These are phyloP conservation scores for Panurus biarmicus DNA, from an alignment of 2,113 vertebrate species.

Conservation along the genomic window DNA sequence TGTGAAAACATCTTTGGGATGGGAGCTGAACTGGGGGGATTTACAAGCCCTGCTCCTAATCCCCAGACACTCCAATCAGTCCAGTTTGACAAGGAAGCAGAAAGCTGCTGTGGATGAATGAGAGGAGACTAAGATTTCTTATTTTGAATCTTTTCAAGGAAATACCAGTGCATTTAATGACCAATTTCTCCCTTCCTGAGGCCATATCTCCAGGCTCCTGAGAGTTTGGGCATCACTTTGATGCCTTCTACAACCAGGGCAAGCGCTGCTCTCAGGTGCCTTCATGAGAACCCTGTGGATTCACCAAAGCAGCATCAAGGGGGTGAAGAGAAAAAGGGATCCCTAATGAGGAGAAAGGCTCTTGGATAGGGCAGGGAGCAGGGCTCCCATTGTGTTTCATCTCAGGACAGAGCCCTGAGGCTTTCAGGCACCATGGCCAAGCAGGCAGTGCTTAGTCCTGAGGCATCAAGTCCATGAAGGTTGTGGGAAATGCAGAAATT, in stretches of 20 bases:
- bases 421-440: neutral
- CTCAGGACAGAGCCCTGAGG: neutral
- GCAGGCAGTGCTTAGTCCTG: neutral
- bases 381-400: neutral
- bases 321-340: neutral
- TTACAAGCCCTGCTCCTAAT: slow-evolving; percentile 17
- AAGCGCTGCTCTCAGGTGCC: neutral
- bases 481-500: neutral
- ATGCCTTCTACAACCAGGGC: neutral
- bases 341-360: neutral
- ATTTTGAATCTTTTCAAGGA: slow-evolving; percentile 6
- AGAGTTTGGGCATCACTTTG: neutral
- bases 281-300: neutral
- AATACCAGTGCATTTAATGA: slow-evolving; percentile 3
- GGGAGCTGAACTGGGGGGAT: slow-evolving; percentile 3
- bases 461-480: neutral
- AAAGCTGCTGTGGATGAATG: neutral
- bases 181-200: neutral
- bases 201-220: neutral
- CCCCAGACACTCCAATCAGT: neutral
- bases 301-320: neutral
- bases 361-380: neutral
- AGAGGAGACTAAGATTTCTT: neutral
- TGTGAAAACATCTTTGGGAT: slow-evolving; percentile 16
- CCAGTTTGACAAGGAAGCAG: neutral